phyloP scores from a whole-genome alignment of 2,113 vertebrate species.

The Orcinus orca region DNA sequence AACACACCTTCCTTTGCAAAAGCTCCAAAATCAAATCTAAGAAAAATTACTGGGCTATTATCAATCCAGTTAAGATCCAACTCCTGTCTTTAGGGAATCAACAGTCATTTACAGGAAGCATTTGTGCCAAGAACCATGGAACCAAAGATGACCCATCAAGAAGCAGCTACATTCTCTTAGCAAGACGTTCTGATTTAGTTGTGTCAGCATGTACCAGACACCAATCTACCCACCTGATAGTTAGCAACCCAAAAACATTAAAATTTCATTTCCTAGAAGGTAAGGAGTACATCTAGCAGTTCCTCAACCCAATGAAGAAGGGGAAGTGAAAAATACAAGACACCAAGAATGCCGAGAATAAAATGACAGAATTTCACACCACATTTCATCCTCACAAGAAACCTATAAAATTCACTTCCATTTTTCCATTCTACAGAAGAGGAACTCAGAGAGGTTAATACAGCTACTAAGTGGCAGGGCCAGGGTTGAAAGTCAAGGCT shows the following conservation, averaged over 20 bases:
- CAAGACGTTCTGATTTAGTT: background rate
- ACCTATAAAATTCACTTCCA: background rate
- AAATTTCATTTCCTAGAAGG: slow-evolving; percentile 31
- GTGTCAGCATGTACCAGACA: background rate
- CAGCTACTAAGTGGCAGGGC: background rate
- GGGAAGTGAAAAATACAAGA: background rate
- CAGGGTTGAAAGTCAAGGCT: background rate
- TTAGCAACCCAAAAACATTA: background rate
- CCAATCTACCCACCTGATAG: background rate
- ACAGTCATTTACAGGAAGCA: background rate
- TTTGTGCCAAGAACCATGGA: background rate
- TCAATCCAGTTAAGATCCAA: background rate
- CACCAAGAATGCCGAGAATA: background rate
- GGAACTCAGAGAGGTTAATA: background rate
- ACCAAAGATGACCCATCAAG: background rate
- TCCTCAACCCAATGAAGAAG: background rate
- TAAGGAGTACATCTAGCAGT: background rate
- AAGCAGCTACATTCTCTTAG: background rate
- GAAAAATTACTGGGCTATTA: background rate
- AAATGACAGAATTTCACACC: background rate
- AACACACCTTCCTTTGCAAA: slow-evolving; percentile 9
- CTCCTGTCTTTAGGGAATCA: background rate
- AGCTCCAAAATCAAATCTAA: slow-evolving; percentile 35
- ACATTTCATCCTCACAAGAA: background rate
- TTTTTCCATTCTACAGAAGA: background rate